Percentiles rank a stretch among this genome's conserved stretches.
Conservation (phyloP, 2,113 vertebrate genomes). For the Anolis sagrei region DNA sequence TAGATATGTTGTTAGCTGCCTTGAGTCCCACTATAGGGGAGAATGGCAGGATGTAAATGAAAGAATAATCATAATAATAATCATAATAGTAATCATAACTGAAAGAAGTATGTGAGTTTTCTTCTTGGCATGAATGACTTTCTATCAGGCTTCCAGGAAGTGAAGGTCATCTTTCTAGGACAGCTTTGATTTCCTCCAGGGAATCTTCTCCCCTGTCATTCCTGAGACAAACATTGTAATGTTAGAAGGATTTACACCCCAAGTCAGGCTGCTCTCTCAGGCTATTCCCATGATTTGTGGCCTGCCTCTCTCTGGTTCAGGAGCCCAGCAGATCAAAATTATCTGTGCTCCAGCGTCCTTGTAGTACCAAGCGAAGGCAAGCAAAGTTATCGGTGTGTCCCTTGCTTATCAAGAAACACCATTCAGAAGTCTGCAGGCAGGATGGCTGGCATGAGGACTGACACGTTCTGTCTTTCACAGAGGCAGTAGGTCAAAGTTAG, state of each 20-base stretch:
- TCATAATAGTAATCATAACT: too few relatives aligned
- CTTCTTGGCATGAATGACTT: background rate
- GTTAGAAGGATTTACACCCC: background rate
- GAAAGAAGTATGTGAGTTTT: background rate
- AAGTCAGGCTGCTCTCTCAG: background rate
- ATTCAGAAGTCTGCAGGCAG: background rate
- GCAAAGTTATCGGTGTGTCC: background rate
- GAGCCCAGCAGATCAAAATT: background rate
- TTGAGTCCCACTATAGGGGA: too few relatives aligned
- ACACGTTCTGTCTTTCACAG: accelerated
- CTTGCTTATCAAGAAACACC: conserved; percentile 36
- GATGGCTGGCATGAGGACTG: too few relatives aligned
- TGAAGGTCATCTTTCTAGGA: background rate
- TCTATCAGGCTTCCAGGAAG: background rate
- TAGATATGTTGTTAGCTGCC: too few relatives aligned
- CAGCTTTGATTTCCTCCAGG: background rate
- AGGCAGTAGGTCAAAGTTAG: conserved; percentile 27
- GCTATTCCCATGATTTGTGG: background rate
- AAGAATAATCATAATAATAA: too few relatives aligned
- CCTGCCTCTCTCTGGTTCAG: background rate
- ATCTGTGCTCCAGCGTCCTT: background rate
- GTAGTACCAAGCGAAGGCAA: background rate
- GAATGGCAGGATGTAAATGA: too few relatives aligned
- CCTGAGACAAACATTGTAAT: background rate
- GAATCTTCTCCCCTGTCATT: background rate